Conservation (phyloP, 2,797 vertebrate species). For the Miichthys miiuy region DNA sequence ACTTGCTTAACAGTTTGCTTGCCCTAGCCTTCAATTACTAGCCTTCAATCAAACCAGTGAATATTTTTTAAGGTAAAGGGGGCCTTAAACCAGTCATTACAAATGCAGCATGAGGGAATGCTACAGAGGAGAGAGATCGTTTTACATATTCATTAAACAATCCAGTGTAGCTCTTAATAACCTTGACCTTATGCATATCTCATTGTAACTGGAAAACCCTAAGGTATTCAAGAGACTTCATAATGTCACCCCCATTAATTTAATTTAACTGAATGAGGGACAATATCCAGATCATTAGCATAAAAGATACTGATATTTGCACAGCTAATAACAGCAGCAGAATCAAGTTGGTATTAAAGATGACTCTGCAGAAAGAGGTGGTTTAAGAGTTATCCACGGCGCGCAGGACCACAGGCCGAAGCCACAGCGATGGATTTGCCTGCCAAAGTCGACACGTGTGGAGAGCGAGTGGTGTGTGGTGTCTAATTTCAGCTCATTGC, state of each 20-base stretch:
- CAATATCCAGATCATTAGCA: constrained; percentile 53
- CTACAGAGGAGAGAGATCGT: constrained; percentile 24
- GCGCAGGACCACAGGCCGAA: background rate
- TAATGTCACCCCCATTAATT: constrained; percentile 63
- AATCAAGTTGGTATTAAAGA: constrained; percentile 32
- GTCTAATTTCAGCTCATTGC: constrained; percentile 69
- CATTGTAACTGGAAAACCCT: constrained; percentile 49
- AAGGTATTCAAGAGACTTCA: constrained; percentile 59
- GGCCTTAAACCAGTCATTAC: constrained; percentile 52
- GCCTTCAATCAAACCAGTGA: constrained; percentile 63
- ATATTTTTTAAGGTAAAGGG: constrained; percentile 41
- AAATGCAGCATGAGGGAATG: constrained; percentile 45
- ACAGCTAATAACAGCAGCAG: constrained; percentile 43
- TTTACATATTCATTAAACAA: constrained; percentile 70
- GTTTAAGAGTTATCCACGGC: constrained; percentile 16
- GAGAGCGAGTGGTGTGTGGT: constrained; percentile 53
- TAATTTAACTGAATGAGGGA: constrained; percentile 48
- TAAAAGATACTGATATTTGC: constrained; percentile 63
- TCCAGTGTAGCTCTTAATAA: constrained; percentile 57
- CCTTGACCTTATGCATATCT: constrained; percentile 73
- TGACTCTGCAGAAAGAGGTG: constrained; percentile 25
- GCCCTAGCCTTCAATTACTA: constrained; percentile 74
- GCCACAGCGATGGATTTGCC: constrained; percentile 23
- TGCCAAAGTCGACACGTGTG: constrained; percentile 34
- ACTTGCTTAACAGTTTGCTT: constrained; percentile 80